A percentile compares a stretch with the other conserved stretches of the same genome.
Conservation (phyloP, 2,888 invertebrate species). For the Cybosia mesomella region DNA sequence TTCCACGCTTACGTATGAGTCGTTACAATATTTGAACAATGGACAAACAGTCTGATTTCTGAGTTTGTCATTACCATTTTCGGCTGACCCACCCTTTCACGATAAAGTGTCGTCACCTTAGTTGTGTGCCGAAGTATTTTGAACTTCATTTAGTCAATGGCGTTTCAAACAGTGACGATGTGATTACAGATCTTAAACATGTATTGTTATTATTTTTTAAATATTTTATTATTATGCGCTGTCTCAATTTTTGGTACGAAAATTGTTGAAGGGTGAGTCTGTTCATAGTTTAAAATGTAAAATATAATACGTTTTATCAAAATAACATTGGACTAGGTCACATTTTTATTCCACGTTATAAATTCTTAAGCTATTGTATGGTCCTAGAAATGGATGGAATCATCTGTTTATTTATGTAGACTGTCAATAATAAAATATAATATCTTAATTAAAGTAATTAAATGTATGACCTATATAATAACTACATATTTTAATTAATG, state of each 20-base stretch:
- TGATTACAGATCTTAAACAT: constrained; percentile 66
- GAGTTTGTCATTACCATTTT: constrained; percentile 77
- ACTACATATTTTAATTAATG: not conserved
- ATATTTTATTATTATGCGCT: constrained; percentile 64
- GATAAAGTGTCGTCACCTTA: constrained; percentile 70
- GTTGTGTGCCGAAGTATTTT: constrained; percentile 71
- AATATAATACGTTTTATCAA: not conserved
- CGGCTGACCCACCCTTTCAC: constrained; percentile 72
- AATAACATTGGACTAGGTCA: not conserved
- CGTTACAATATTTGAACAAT: constrained; percentile 56
- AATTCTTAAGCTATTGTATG: no score
- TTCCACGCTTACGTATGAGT: constrained; percentile 39
- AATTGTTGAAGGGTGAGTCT: constrained; percentile 76
- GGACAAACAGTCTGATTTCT: constrained; percentile 73
- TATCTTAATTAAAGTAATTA: no score
- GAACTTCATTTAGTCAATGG: constrained; percentile 65
- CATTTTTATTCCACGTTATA: not conserved
- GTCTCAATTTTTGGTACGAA: constrained; percentile 69
- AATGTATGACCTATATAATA: not conserved
- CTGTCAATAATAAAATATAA: no score
- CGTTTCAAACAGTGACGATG: constrained; percentile 52
- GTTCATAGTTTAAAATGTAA: not conserved
- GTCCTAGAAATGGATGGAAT: not conserved
- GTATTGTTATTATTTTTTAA: constrained; percentile 71
- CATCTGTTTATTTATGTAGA: no score